Percentiles rank a stretch among this genome's conserved stretches.
Evolutionary conservation across 2,797 vertebrate genomes (phyloP).

Genomic region (Neosilurus mollespiculum): DNA sequence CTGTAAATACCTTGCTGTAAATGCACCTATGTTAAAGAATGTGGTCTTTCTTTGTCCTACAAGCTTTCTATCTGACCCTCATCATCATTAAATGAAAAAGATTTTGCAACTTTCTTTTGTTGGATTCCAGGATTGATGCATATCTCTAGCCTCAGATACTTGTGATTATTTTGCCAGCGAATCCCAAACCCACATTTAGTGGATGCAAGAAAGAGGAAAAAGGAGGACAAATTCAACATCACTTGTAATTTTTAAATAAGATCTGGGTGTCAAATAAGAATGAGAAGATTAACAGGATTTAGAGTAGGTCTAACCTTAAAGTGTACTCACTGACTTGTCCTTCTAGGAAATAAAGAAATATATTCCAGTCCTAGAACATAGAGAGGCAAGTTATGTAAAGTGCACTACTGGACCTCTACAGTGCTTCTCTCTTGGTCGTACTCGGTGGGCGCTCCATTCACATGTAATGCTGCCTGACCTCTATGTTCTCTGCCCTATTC

Average conservation of each 20-base stretch:
- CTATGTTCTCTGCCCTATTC: constrained; percentile 24
- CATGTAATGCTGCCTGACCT: constrained; percentile 37
- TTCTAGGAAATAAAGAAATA: constrained; percentile 5
- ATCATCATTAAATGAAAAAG: neutral
- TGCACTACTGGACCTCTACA: constrained; percentile 26
- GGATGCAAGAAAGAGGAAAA: neutral
- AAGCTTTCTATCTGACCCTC: neutral
- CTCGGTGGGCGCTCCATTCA: constrained; percentile 46
- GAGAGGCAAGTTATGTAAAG: constrained; percentile 16
- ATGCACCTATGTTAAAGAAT: neutral
- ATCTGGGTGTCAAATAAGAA: constrained; percentile 6
- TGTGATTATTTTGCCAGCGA: neutral
- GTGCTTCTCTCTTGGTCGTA: constrained; percentile 35
- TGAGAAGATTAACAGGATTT: neutral
- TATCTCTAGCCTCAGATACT: neutral
- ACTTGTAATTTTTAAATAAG: neutral
- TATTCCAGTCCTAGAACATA: constrained; percentile 3
- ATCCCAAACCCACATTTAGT: neutral
- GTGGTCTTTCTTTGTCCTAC: neutral
- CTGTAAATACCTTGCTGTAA: neutral
- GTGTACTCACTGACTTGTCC: constrained; percentile 7
- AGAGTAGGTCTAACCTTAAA: constrained; percentile 27
- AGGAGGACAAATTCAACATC: neutral
- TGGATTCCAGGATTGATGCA: neutral
- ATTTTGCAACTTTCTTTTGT: neutral